A percentile compares a stretch with the other conserved stretches of the same genome.
phyloP scores from a whole-genome alignment of 2,113 vertebrate genomes.

The Psettodes erumei region DNA sequence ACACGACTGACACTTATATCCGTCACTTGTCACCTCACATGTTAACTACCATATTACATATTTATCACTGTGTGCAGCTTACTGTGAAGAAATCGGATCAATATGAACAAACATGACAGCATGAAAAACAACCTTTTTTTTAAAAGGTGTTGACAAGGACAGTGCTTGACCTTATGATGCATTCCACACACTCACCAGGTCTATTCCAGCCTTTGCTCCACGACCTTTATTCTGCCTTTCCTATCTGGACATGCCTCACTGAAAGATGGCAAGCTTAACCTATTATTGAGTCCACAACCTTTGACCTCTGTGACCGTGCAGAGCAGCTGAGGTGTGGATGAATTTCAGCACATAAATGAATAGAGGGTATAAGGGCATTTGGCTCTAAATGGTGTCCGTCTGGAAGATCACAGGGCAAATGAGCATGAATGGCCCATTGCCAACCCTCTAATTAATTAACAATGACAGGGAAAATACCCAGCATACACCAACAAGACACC shows the following conservation, averaged over 20 bases:
- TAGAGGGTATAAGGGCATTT: slow-evolving; percentile 59
- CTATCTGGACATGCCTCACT: slow-evolving; percentile 33
- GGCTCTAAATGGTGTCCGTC: slow-evolving; percentile 64
- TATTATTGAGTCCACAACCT: slow-evolving; percentile 52
- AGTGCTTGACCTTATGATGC: slow-evolving; percentile 63
- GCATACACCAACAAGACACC: slow-evolving; percentile 39
- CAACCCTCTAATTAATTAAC: slow-evolving; percentile 73
- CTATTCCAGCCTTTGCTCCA: slow-evolving; percentile 27
- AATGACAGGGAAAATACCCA: slow-evolving; percentile 40
- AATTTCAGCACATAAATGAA: slow-evolving; percentile 68
- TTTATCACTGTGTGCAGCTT: slow-evolving; percentile 42
- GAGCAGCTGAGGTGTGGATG: slow-evolving; percentile 48
- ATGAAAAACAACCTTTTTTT: slow-evolving; percentile 65
- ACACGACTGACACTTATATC: slow-evolving; percentile 36
- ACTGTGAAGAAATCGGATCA: slow-evolving; percentile 42
- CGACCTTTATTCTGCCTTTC: slow-evolving; percentile 26
- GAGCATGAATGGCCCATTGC: slow-evolving; percentile 64
- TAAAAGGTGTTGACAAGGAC: slow-evolving; percentile 62
- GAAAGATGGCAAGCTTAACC: slow-evolving; percentile 69
- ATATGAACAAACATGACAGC: slow-evolving; percentile 62
- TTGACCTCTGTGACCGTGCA: slow-evolving; percentile 29
- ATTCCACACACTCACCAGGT: slow-evolving; percentile 43
- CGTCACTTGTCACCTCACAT: slow-evolving; percentile 56
- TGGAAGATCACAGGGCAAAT: slow-evolving; percentile 69
- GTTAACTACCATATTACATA: slow-evolving; percentile 50